Evolutionary conservation across 2,888 invertebrate species (phyloP), one percentile per base, ranked within the genome.

Genomic region (Cerastoderma edule): DNA sequence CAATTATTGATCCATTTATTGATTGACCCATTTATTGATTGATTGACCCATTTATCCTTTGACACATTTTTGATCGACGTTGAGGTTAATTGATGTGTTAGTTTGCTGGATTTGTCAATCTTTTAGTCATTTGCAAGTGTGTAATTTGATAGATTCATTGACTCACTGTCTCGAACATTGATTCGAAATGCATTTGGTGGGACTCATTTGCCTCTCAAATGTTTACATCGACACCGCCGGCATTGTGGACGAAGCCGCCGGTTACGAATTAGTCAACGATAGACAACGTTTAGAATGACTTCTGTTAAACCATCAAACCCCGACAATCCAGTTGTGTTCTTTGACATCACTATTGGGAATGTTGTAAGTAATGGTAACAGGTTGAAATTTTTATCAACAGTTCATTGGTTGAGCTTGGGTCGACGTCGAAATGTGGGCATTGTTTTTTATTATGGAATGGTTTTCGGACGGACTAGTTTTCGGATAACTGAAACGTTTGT

Each of bases 301-400:
- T 44, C 75, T n/a, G 22, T 77, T n/a, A 80, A 76, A 48, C 72
- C 72, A 22, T 60, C 84, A 48, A 89, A 98, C 93, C 96, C 98
- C 30, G 97, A 97, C 89, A 99, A 99, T 93, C 99, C 99, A 0
- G 97, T 99, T 16, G 99, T 99, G 13, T 99, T 99, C 93, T 97
- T 99, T 90, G 99, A 99, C 93, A 95, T 99, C 50, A 96, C 97
- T 19, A 98, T 99, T 27, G 99, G 99, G 83, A 97, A 97, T 64
- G 98, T 97, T 65, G 97, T 97, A 94, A 79, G 86, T 68, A 13
- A 6, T n/a, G n/a, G n/a, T n/a, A n/a, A n/a, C n/a, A n/a, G n/a
- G n/a, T n/a, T n/a, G n/a, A n/a, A n/a, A n/a, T n/a, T n/a, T n/a
- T n/a, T n/a, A n/a, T n/a, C n/a, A n/a, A n/a, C n/a, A n/a, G n/a